Conservation (phyloP, 2,888 invertebrate genomes). For the Zeuzera pyrina region DNA sequence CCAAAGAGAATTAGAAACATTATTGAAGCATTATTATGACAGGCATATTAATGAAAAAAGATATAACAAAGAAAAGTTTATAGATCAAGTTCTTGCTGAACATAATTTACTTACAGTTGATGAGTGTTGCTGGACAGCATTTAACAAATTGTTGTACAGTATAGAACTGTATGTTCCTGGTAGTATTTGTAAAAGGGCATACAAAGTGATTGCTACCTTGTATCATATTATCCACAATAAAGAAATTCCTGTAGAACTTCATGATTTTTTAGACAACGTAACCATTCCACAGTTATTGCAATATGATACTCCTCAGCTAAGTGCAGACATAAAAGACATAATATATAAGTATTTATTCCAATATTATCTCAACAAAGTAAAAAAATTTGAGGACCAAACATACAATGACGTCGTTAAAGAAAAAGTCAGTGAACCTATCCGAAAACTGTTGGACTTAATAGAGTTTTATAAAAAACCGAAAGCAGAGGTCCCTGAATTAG, state of each 20-base stretch:
- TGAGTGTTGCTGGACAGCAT: slow-evolving; percentile 32
- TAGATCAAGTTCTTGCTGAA: slow-evolving; percentile 21
- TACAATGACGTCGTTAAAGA: slow-evolving; percentile 18
- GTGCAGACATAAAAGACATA: slow-evolving; percentile 15
- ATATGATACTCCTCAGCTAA: slow-evolving; percentile 12
- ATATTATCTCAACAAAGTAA: slow-evolving; percentile 23
- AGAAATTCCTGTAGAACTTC: slow-evolving; percentile 22
- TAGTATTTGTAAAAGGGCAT: slow-evolving; percentile 16
- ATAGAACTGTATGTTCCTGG: slow-evolving; percentile 26
- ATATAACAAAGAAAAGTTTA: slow-evolving; percentile 25
- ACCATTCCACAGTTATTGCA: slow-evolving; percentile 10
- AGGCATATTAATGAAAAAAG: slow-evolving; percentile 36
- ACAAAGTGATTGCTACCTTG: slow-evolving; percentile 23
- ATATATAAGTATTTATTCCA: slow-evolving; percentile 23
- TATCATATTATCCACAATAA: slow-evolving; percentile 31
- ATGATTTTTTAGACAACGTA: slow-evolving; percentile 13
- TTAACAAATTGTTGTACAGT: slow-evolving; percentile 35
- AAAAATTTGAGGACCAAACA: slow-evolving; percentile 13
- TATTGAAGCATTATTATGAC: slow-evolving; percentile 37
- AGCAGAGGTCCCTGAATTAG: slow-evolving; percentile 28
- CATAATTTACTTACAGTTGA: slow-evolving; percentile 34
- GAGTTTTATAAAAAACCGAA: slow-evolving; percentile 22
- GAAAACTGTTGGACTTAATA: slow-evolving; percentile 20
- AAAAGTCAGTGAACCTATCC: slow-evolving; percentile 14
- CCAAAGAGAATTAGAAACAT: slow-evolving; percentile 25